Evolutionary conservation across 92 coral and sea anemone genomes (phyloP).

Genomic region (Desmophyllum pertusum): DNA sequence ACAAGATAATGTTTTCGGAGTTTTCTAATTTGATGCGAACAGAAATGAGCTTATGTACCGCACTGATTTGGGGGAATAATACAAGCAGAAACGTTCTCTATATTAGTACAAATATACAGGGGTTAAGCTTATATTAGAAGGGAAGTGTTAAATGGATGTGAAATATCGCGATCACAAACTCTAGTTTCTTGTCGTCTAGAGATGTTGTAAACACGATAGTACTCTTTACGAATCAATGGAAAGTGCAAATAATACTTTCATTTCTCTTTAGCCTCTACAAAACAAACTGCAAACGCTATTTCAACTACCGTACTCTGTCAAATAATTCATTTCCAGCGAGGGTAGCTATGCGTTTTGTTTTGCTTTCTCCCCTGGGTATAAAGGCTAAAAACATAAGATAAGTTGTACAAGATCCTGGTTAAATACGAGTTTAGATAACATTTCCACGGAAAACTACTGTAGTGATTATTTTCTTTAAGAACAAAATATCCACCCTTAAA

Average conservation of each 20-base stretch:
- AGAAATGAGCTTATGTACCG: neutral
- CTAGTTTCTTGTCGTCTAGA: neutral
- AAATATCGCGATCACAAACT: constrained; percentile 14
- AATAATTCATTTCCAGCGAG: neutral
- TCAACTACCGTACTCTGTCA: neutral
- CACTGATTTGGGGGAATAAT: neutral
- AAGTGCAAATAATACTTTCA: neutral
- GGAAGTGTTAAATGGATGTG: neutral
- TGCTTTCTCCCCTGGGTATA: neutral
- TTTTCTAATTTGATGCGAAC: neutral
- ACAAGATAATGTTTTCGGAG: neutral
- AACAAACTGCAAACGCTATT: neutral
- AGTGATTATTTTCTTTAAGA: constrained; percentile 2
- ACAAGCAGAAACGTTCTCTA: neutral
- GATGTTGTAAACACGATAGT: neutral
- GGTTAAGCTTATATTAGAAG: neutral
- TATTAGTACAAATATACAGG: neutral
- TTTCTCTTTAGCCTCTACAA: neutral
- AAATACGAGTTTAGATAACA: constrained; percentile 20
- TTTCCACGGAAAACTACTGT: neutral
- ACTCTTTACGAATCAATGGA: neutral
- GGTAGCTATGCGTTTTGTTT: neutral
- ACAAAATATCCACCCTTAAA: constrained; percentile 26
- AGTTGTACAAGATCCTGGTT: neutral
- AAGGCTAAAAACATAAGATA: neutral